phyloP scores from a whole-genome alignment of 2,888 invertebrate genomes.

The Chelonus formosanus region DNA sequence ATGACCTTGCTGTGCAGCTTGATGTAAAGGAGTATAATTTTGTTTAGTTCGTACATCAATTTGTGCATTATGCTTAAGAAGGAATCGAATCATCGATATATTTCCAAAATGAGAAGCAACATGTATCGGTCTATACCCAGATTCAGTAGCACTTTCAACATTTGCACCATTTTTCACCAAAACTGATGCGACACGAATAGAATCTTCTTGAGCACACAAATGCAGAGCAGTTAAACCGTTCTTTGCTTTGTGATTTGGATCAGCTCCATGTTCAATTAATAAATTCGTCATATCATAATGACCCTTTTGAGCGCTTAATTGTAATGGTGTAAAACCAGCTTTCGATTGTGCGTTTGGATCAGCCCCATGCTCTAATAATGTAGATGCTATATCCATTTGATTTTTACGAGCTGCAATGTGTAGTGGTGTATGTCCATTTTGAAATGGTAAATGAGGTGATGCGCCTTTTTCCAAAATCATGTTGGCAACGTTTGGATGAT shows the following conservation, averaged over 20 bases:
- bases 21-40: constrained; percentile 92
- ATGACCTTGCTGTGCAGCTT: constrained; percentile 98
- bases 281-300: constrained; percentile 94
- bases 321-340: constrained; percentile 94
- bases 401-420: constrained; percentile 99
- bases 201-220: constrained; percentile 94
- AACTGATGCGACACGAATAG: constrained; percentile 83
- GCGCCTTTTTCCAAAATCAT: constrained; percentile 92
- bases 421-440: constrained; percentile 97
- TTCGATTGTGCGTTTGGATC: constrained; percentile 92
- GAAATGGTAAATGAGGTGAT: constrained; percentile 91
- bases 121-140: constrained; percentile 95
- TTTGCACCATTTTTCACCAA: constrained; percentile 81
- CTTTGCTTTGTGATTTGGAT: constrained; percentile 86
- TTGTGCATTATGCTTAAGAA: constrained; percentile 88
- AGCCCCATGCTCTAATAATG: constrained; percentile 91
- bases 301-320: constrained; percentile 94
- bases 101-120: constrained; percentile 98
- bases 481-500: constrained; percentile 89
- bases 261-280: constrained; percentile 88
- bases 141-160: constrained; percentile 77
- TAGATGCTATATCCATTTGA: constrained; percentile 95
- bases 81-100: constrained; percentile 86
- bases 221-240: constrained; percentile 94
- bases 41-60: constrained; percentile 79